Evolutionary conservation across 2,113 vertebrate genomes (phyloP), one percentile per base, ranked within the genome.

Genomic region (Echinops telfairi): DNA sequence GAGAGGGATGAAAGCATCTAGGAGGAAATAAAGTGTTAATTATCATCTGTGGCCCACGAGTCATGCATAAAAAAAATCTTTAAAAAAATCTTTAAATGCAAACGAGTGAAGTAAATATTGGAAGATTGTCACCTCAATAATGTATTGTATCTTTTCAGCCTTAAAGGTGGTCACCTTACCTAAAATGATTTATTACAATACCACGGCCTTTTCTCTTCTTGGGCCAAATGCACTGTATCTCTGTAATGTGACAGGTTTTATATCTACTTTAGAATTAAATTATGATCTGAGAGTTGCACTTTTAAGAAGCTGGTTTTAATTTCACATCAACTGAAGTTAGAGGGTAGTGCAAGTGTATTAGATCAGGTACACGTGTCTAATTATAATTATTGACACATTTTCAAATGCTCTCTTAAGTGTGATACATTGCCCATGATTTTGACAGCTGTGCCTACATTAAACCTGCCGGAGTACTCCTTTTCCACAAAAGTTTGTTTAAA

Each of bases 281-380:
- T 95, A 36, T 84, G 96, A 6, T 94, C 92, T 95, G 79, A 60
- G 93, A 94, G 68, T 47, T 95, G 64, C 47, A 86, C 27, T 58
- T 96, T 97, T 83, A 88, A 95, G 89, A 95, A 92, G 89, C 7
- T 57, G 83, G 2, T 93, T 97, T 97, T 80, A 96, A 62, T 96
- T 96, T 97, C 47, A 80, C 47, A 79, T 47, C 82, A 92, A n/a
- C 76, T 96, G 14, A 29, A 97, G 90, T 94, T 91, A 96, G 97
- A 93, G 73, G 33, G 27, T 95, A 81, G 68, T 71, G 91, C 83
- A 95, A 95, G 43, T 80, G 43, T 89, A 94, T 95, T 95, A 95
- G 93, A 80, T 89, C 62, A 92, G 31, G 60, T 95, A 83, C 81
- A 57, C 83, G 92, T 96, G 80, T 66, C 75, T 96, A 75, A 88